Evolutionary conservation across 2,888 invertebrate species (phyloP).

Genomic region (Fissipunctia ypsillon): DNA sequence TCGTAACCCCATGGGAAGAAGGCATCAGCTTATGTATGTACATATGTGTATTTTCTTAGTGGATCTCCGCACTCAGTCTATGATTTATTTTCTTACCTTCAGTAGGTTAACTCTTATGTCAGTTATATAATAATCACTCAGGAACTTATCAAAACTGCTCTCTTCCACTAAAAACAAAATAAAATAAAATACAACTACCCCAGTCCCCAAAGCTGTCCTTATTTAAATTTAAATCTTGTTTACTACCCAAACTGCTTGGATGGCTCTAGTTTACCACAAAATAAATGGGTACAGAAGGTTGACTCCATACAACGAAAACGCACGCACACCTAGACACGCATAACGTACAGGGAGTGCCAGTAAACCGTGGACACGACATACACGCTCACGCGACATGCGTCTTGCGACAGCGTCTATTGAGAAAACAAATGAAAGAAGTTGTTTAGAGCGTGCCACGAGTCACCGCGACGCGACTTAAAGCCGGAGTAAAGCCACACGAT

Average conservation of each 20-base stretch:
- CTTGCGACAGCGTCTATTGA: neutral
- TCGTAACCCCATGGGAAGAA: too few species aligned
- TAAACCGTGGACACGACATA: neutral
- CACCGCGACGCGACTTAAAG: too few species aligned
- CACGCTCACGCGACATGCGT: neutral
- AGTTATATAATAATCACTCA: neutral
- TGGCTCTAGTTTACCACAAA: constrained; percentile 37
- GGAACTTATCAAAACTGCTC: constrained; percentile 5
- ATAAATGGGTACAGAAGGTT: constrained; percentile 9
- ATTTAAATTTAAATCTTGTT: constrained; percentile 63
- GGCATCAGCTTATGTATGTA: too few species aligned
- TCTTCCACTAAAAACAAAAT: constrained; percentile 22
- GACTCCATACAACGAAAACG: neutral
- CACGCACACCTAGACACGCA: neutral
- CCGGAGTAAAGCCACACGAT: neutral
- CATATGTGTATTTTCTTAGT: neutral
- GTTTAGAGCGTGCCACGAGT: neutral
- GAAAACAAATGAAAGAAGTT: neutral
- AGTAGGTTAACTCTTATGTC: neutral
- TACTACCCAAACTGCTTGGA: constrained; percentile 53
- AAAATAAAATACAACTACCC: constrained; percentile 4
- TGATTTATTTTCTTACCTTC: neutral
- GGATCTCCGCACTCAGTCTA: neutral
- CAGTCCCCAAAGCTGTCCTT: constrained; percentile 20
- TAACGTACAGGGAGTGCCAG: neutral